phyloP scores from a whole-genome alignment of 2,113 vertebrate species.

The Pygathrix nemaeus region DNA sequence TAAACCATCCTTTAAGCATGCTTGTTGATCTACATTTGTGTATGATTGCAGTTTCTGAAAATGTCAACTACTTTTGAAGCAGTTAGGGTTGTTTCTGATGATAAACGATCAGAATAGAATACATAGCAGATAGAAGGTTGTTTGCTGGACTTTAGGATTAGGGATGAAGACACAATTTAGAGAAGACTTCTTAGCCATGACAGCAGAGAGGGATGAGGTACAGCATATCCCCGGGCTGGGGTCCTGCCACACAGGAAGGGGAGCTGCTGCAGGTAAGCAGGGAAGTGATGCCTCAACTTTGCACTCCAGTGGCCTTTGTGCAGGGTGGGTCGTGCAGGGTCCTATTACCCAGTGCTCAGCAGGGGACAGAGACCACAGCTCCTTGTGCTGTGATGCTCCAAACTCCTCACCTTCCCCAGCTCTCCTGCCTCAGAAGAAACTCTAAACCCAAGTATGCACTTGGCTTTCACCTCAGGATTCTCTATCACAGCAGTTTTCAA shows the following conservation, averaged over 20 bases:
- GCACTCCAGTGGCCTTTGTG: not conserved
- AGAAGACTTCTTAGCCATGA: not conserved
- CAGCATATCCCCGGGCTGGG: not conserved
- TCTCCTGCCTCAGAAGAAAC: not conserved
- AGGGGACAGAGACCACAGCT: not conserved
- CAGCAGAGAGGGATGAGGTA: not conserved
- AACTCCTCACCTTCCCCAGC: not conserved
- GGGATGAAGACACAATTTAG: not conserved
- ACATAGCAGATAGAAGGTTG: not conserved
- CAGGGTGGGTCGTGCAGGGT: rapidly evolving
- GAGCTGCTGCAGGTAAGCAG: not conserved
- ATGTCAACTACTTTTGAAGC: not conserved
- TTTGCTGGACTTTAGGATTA: not conserved
- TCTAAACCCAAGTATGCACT: not conserved
- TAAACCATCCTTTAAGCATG: not conserved
- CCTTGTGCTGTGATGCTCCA: not conserved
- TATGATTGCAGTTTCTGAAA: not conserved
- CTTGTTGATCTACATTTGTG: not conserved
- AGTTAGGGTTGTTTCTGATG: not conserved
- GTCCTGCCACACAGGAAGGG: not conserved
- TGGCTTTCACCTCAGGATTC: not conserved
- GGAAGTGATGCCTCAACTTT: not conserved
- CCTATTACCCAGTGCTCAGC: not conserved
- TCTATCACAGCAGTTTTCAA: not conserved
- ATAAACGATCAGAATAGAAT: not conserved